Conservation (phyloP, 1,140 invertebrate species). For the Hycleus cichorii region DNA sequence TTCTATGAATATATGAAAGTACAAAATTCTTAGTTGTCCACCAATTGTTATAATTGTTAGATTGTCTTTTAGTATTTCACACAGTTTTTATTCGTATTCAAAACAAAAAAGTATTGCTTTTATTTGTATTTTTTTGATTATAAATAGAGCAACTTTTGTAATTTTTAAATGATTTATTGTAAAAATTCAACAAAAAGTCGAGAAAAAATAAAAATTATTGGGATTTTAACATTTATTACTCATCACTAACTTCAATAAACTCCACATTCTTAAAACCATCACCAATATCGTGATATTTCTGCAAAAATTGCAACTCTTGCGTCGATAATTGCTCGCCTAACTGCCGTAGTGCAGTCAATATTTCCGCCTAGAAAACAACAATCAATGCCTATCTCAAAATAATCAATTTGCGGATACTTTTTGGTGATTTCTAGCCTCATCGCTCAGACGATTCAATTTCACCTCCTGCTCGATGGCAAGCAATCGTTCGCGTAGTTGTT, state of each 20-base stretch:
- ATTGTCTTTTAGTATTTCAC: too few relatives aligned
- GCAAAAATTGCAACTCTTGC: constrained; percentile 53
- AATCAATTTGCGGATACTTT: constrained; percentile 26
- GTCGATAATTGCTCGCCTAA: constrained; percentile 55
- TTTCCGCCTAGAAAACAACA: constrained; percentile 50
- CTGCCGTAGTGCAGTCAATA: constrained; percentile 61
- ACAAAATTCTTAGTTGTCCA: too few relatives aligned
- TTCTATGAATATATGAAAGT: too few relatives aligned
- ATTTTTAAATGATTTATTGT: too few relatives aligned
- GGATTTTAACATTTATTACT: not conserved
- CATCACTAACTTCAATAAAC: constrained; percentile 29
- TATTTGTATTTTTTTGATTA: too few relatives aligned
- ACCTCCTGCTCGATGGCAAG: constrained; percentile 48
- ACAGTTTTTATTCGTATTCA: too few relatives aligned
- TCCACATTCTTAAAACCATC: constrained; percentile 33
- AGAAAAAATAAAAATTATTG: not conserved
- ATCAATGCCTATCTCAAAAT: not conserved
- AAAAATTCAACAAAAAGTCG: too few relatives aligned
- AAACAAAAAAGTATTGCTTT: too few relatives aligned
- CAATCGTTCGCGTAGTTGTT: constrained; percentile 55
- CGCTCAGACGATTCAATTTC: constrained; percentile 46
- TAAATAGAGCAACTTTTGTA: too few relatives aligned
- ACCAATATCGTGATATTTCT: constrained; percentile 38
- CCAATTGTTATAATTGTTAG: too few relatives aligned
- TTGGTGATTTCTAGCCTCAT: constrained; percentile 40